A percentile compares a stretch with the other conserved stretches of the same genome.
Evolutionary conservation across 2,113 vertebrate species (phyloP).

Genomic region (Buteo buteo): DNA sequence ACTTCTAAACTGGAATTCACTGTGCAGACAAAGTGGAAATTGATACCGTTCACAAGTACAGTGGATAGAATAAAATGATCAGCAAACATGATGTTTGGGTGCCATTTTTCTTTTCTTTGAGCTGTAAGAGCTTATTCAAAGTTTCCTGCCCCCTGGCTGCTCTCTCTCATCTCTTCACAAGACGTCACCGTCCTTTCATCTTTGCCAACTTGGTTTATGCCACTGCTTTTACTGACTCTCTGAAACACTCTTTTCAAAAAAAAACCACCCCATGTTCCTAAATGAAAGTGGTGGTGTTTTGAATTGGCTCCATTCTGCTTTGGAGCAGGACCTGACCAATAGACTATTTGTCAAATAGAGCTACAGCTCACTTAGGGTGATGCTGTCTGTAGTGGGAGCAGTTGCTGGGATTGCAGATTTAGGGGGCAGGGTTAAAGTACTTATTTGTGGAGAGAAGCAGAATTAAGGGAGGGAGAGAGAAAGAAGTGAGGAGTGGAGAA

Average conservation of each 20-base stretch:
- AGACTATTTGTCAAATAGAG: not conserved
- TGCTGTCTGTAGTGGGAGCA: not conserved
- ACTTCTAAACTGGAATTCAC: not conserved
- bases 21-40: not conserved
- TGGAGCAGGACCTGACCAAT: not conserved
- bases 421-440: not conserved
- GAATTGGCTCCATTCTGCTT: not conserved
- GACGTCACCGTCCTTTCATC: not conserved
- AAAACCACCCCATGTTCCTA: not conserved
- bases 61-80: not conserved
- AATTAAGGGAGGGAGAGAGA: not conserved
- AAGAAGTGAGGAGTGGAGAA: not conserved
- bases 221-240: not conserved
- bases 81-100: not conserved
- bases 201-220: not conserved
- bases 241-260: not conserved
- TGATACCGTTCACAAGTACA: accelerated
- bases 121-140: not conserved
- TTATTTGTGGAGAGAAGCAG: not conserved
- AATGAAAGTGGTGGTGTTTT: not conserved
- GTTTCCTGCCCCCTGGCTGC: not conserved
- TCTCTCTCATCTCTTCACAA: not conserved
- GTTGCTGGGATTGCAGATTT: not conserved
- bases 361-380: not conserved
- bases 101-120: not conserved